These are phyloP conservation scores for Eledona agricola DNA, from an alignment of 2,888 invertebrate species.

Conservation along the genomic window DNA sequence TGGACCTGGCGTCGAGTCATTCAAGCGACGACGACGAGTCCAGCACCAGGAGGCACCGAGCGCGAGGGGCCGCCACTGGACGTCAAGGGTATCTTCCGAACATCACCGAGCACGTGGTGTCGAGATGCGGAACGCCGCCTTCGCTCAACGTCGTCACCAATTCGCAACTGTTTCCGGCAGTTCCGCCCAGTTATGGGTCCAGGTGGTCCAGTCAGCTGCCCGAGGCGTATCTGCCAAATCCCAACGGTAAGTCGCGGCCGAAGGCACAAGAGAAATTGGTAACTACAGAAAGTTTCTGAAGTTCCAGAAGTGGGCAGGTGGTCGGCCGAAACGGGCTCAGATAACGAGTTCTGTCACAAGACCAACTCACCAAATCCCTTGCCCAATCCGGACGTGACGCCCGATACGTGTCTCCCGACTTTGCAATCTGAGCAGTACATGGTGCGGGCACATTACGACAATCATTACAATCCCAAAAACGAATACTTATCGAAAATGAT, in stretches of 20 bases:
- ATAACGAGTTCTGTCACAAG: slow-evolving; percentile 73
- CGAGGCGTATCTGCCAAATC: slow-evolving; percentile 69
- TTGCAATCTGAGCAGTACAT: slow-evolving; percentile 65
- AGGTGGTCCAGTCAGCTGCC: slow-evolving; percentile 76
- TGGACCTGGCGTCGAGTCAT: slow-evolving; percentile 94
- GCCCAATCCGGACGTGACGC: slow-evolving; percentile 81
- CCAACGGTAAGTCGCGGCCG: too few species aligned
- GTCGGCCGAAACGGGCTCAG: slow-evolving; percentile 83
- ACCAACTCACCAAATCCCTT: slow-evolving; percentile 74
- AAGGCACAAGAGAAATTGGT: too few species aligned
- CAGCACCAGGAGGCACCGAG: slow-evolving; percentile 60
- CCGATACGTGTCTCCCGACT: slow-evolving; percentile 67
- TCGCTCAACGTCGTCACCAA: slow-evolving; percentile 72
- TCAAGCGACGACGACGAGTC: slow-evolving; percentile 90
- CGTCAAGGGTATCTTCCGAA: slow-evolving; percentile 70
- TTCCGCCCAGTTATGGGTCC: slow-evolving; percentile 67
- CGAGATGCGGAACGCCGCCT: slow-evolving; percentile 67
- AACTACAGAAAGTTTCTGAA: slow-evolving; percentile 40
- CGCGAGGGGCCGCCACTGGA: slow-evolving; percentile 14
- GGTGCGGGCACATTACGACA: slow-evolving; percentile 57
- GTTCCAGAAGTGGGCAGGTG: slow-evolving; percentile 69
- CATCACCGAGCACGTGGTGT: slow-evolving; percentile 65
- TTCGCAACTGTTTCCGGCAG: slow-evolving; percentile 74
- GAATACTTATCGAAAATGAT: slow-evolving; percentile 58
- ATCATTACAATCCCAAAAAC: slow-evolving; percentile 56